Percentiles rank a stretch among this genome's conserved stretches.
Evolutionary conservation across 2,888 invertebrate genomes (phyloP).

Genomic region (Acronicta psi): DNA sequence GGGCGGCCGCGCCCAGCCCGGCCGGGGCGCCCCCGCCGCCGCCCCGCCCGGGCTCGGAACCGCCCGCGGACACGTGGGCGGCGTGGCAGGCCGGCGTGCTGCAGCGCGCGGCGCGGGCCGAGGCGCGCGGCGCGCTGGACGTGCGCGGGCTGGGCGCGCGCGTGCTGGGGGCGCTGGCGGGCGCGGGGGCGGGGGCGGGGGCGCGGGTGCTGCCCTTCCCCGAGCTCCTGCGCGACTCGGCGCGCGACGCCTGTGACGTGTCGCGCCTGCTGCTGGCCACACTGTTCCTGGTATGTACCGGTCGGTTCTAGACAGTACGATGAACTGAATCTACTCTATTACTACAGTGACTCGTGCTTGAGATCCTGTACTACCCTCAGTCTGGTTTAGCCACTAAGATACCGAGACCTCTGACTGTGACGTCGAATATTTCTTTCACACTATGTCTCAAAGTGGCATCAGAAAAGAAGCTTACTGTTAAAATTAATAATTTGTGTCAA

Average conservation of each 20-base stretch:
- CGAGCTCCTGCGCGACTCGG: conserved; percentile 34
- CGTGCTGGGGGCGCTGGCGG: conserved; percentile 46
- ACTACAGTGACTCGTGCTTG: too few species aligned
- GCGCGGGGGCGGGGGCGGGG: conserved; percentile 16
- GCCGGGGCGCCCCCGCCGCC: conserved; percentile 27
- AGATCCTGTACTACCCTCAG: too few species aligned
- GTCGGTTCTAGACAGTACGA: neutral
- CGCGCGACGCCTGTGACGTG: conserved; percentile 30
- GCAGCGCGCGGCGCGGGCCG: conserved; percentile 49
- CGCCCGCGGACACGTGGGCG: conserved; percentile 16
- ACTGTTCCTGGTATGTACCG: conserved; percentile 44
- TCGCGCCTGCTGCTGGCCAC: conserved; percentile 47
- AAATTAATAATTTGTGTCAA: neutral
- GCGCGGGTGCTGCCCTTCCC: conserved; percentile 9
- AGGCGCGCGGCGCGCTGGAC: conserved; percentile 55
- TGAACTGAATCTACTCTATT: neutral
- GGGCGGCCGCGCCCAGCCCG: conserved; percentile 41
- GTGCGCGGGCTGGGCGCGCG: conserved; percentile 56
- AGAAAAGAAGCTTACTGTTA: too few species aligned
- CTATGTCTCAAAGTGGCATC: too few species aligned
- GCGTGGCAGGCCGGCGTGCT: conserved; percentile 59
- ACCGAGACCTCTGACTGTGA: too few species aligned
- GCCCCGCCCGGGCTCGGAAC: conserved; percentile 46
- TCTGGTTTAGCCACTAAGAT: too few species aligned
- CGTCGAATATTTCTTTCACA: too few species aligned